Percentiles rank a stretch among this genome's conserved stretches.
These are phyloP conservation scores for Noturus placidus DNA, from an alignment of 2,113 vertebrate genomes.

Conservation along the genomic window DNA sequence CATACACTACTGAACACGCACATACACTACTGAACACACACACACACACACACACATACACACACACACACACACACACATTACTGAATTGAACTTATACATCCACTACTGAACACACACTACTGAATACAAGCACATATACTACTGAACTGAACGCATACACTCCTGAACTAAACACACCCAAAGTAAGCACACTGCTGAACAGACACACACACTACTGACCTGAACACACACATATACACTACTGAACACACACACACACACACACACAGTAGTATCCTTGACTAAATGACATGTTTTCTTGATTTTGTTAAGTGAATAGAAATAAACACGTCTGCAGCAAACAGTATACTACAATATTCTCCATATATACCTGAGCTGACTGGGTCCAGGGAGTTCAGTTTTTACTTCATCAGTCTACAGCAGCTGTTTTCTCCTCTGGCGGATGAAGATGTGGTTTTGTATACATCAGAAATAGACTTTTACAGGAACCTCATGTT, in stretches of 20 bases:
- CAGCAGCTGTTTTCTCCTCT: too few species aligned
- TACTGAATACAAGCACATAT: neutral
- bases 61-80: neutral
- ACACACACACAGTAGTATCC: too few species aligned
- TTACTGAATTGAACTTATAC: neutral
- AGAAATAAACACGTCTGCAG: too few species aligned
- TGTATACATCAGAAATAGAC: neutral
- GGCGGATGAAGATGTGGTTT: neutral
- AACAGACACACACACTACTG: too few species aligned
- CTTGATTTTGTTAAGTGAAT: too few species aligned
- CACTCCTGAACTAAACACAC: too few species aligned
- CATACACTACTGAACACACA: neutral
- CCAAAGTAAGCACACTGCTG: too few species aligned
- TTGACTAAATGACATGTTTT: too few species aligned
- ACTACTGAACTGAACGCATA: too few species aligned
- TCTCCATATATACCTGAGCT: neutral
- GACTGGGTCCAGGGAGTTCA: neutral
- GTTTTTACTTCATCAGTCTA: too few species aligned
- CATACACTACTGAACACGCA: neutral
- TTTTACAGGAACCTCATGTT: neutral
- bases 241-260: neutral
- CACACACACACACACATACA: neutral
- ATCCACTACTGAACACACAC: neutral
- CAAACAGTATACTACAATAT: too few species aligned
- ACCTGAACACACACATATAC: neutral